Evolutionary conservation across 1,140 invertebrate species (phyloP).

Genomic region (Limonius californicus): DNA sequence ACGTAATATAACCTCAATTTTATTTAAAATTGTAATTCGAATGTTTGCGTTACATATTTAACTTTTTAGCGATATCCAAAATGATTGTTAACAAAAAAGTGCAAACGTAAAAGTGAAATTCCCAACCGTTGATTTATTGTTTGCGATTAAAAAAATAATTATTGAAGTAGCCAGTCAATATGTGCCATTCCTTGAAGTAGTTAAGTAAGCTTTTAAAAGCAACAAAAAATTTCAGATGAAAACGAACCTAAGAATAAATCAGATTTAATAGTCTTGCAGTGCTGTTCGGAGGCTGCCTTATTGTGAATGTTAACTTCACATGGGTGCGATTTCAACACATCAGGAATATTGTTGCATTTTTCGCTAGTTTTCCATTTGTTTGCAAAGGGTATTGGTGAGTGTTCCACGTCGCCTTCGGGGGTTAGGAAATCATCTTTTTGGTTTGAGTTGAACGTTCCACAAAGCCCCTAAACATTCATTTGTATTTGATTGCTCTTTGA

Average conservation of each 20-base stretch:
- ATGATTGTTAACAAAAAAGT: too few species aligned
- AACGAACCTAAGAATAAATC: conserved; percentile 61
- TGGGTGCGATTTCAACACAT: conserved; percentile 57
- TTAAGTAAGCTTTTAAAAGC: too few species aligned
- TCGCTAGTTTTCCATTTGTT: conserved; percentile 85
- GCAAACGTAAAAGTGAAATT: too few species aligned
- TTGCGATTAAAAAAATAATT: conserved; percentile 4
- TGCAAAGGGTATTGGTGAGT: conserved; percentile 70
- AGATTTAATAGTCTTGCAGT: conserved; percentile 65
- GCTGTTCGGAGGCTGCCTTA: conserved; percentile 61
- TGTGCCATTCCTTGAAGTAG: neutral
- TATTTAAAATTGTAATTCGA: too few species aligned
- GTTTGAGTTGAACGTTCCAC: conserved; percentile 83
- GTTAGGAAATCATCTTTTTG: conserved; percentile 88
- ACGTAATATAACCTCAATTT: too few species aligned
- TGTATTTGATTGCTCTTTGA: too few species aligned
- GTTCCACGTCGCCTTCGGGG: conserved; percentile 77
- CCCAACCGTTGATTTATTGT: too few species aligned
- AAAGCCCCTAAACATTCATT: conserved; percentile 61
- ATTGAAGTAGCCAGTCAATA: too few species aligned
- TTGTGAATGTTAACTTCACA: conserved; percentile 69
- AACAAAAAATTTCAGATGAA: conserved; percentile 3
- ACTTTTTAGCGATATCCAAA: too few species aligned
- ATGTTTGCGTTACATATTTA: too few species aligned
- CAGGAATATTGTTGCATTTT: conserved; percentile 59